Percentiles rank a stretch among this genome's conserved stretches.
These are phyloP conservation scores for Myopa tessellatipennis DNA, from an alignment of 2,888 invertebrate species.

Conservation along the genomic window DNA sequence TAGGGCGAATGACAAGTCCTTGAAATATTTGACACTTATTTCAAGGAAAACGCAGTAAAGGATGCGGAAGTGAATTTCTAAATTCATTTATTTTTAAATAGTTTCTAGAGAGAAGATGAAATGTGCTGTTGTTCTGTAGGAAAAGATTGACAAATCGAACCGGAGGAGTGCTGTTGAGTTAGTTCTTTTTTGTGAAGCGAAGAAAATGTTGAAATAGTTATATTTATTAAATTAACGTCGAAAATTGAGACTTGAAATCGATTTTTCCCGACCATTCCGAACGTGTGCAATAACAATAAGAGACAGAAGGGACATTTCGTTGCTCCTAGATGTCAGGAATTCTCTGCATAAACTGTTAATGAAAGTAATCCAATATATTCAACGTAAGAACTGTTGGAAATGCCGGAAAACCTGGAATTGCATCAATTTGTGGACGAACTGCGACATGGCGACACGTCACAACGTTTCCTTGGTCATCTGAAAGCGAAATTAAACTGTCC, in stretches of 20 bases:
- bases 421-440: constrained; percentile 80
- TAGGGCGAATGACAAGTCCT: too few relatives aligned
- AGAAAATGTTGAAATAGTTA: neutral
- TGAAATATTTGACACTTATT: neutral
- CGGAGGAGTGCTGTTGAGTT: neutral
- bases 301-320: neutral
- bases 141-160: neutral
- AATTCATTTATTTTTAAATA: neutral
- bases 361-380: neutral
- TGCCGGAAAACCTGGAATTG: constrained; percentile 83
- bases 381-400: constrained; percentile 55
- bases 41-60: constrained; percentile 25
- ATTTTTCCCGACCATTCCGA: constrained; percentile 14
- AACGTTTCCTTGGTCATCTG: constrained; percentile 59
- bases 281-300: neutral
- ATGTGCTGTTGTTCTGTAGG: too few relatives aligned
- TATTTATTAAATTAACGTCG: neutral
- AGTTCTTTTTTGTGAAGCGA: neutral
- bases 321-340: neutral
- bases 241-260: constrained; percentile 21
- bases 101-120: neutral
- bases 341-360: neutral
- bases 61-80: constrained; percentile 42
- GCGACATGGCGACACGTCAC: constrained; percentile 56
- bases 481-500: constrained; percentile 73